Percentiles rank a stretch among this genome's conserved stretches.
phyloP scores from a whole-genome alignment of 1,140 invertebrate species.

The Drosophila asahinai region DNA sequence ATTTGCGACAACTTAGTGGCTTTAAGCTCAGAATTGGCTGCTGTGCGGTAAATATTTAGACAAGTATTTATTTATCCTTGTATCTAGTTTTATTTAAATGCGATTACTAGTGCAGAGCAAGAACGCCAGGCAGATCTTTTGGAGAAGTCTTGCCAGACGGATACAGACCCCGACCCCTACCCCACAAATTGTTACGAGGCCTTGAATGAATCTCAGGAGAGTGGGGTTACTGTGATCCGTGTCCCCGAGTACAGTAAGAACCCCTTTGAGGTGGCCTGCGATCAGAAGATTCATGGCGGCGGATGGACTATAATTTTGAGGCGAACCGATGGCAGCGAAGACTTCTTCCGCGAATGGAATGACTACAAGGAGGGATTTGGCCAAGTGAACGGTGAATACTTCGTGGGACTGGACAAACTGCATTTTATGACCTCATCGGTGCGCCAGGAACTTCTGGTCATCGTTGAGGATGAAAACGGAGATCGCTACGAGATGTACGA shows the following conservation, averaged over 20 bases:
- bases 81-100: neutral
- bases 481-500: neutral
- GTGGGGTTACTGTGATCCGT: neutral
- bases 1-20: neutral
- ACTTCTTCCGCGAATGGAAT: slow-evolving; percentile 1
- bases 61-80: too few species aligned
- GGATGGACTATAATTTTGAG: slow-evolving; percentile 4
- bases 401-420: neutral
- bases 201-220: neutral
- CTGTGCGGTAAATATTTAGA: neutral
- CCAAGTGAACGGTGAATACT: neutral
- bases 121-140: neutral
- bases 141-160: neutral
- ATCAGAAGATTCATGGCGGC: neutral
- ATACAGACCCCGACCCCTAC: neutral
- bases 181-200: neutral
- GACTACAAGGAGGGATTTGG: slow-evolving; percentile 1
- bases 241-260: neutral
- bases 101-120: neutral
- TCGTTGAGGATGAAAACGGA: neutral
- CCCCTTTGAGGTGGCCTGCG: slow-evolving; percentile 4
- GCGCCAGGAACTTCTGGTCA: neutral
- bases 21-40: neutral
- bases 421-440: neutral
- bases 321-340: neutral